Conservation (phyloP, 53 echinoderm and acorn worm species). For the Temnopleurus reevesii region DNA sequence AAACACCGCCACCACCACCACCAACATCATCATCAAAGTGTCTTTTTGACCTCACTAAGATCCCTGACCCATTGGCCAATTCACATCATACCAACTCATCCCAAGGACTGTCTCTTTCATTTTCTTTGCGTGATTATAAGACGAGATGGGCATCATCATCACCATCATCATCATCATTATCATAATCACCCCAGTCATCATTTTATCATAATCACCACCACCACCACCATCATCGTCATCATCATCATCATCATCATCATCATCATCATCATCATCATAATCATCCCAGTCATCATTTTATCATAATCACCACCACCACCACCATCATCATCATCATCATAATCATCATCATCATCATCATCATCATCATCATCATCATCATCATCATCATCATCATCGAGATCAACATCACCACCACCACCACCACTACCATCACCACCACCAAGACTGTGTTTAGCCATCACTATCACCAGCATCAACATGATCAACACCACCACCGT, state of each 20-base stretch:
- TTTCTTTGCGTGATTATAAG: conserved; percentile 98
- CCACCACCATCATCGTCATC: not conserved
- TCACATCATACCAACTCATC: conserved; percentile 67
- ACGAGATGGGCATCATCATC: too few relatives aligned
- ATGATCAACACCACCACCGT: not conserved
- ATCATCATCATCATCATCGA: too few relatives aligned
- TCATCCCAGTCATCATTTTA: too few relatives aligned
- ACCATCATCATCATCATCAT: not conserved
- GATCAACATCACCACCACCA: not conserved
- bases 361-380: not conserved
- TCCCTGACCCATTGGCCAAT: conserved; percentile 83
- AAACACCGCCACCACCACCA: too few relatives aligned
- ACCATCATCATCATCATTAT: not conserved
- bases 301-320: too few relatives aligned
- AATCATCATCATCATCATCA: not conserved
- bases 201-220: not conserved
- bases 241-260: too few relatives aligned
- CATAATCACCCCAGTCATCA: not conserved
- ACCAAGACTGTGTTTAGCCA: not conserved
- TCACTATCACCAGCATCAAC: not conserved
- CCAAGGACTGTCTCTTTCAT: conserved; percentile 85
- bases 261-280: too few relatives aligned
- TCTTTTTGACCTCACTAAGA: conserved; percentile 69
- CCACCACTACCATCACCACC: not conserved
- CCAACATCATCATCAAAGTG: conserved; percentile 70